A percentile compares a stretch with the other conserved stretches of the same genome.
phyloP scores from a whole-genome alignment of 2,797 vertebrate genomes.

The Coccyzus lansbergi region DNA sequence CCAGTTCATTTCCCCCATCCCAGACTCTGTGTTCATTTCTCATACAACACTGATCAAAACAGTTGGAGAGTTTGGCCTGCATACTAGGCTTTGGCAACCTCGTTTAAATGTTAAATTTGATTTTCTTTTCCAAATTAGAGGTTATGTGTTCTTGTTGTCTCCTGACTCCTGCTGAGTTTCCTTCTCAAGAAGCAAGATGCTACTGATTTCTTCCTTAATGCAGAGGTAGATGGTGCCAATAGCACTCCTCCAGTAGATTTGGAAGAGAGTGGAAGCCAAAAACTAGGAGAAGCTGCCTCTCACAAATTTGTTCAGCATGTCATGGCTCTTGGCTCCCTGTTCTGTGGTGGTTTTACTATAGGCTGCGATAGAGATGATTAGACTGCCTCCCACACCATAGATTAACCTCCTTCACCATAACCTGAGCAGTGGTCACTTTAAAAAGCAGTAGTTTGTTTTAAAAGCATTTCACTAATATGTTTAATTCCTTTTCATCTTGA shows the following conservation, averaged over 20 bases:
- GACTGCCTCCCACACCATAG: neutral
- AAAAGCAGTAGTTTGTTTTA: neutral
- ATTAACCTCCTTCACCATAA: neutral
- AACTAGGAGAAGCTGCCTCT: neutral
- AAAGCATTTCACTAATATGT: neutral
- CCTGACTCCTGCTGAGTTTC: neutral
- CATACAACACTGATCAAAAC: neutral
- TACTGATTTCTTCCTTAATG: neutral
- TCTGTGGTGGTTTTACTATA: neutral
- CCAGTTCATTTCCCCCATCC: neutral
- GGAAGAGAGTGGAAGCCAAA: neutral
- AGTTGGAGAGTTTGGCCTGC: conserved; percentile 3
- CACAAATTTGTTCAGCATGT: neutral
- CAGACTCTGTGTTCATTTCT: neutral
- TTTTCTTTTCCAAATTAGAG: neutral
- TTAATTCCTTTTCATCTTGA: neutral
- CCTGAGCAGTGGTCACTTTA: neutral
- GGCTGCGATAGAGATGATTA: neutral
- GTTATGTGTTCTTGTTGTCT: neutral
- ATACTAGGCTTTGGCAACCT: conserved; percentile 1
- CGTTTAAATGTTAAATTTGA: neutral
- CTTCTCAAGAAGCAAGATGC: neutral
- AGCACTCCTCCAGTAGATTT: neutral
- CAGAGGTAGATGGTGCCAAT: neutral
- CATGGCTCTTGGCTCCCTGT: neutral